Percentiles rank a stretch among this genome's conserved stretches.
Conservation (phyloP, 2,113 vertebrate species). For the Gnathonemus echidnorhynchus region DNA sequence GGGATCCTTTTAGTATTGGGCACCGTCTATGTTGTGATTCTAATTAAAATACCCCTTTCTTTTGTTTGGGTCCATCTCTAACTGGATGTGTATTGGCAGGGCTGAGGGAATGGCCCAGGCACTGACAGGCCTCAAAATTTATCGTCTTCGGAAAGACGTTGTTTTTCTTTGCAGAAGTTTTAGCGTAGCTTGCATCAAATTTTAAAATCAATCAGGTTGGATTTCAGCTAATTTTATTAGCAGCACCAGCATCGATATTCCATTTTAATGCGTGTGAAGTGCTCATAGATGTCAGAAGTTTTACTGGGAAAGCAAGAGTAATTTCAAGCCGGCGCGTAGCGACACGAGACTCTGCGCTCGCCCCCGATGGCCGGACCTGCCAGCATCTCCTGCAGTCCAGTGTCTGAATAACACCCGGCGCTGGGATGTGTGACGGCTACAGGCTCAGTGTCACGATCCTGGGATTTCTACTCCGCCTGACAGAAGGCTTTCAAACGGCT, state of each 20-base stretch:
- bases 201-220: neutral
- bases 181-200: constrained; percentile 33
- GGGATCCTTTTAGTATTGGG: constrained; percentile 28
- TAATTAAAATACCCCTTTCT: constrained; percentile 47
- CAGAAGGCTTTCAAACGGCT: constrained; percentile 62
- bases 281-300: neutral
- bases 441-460: constrained; percentile 62
- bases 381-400: constrained; percentile 45
- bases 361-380: constrained; percentile 48
- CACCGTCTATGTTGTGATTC: constrained; percentile 30
- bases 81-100: constrained; percentile 36
- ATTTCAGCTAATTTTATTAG: neutral
- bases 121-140: constrained; percentile 44
- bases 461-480: constrained; percentile 60
- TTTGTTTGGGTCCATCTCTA: constrained; percentile 43
- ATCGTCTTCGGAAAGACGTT: constrained; percentile 22
- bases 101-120: constrained; percentile 39
- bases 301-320: neutral
- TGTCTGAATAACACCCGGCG: constrained; percentile 51
- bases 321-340: neutral
- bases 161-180: constrained; percentile 23
- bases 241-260: neutral
- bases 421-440: constrained; percentile 61
- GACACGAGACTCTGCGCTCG: constrained; percentile 30
- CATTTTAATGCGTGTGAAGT: neutral